A percentile compares a stretch with the other conserved stretches of the same genome.
Conservation (phyloP, 35 echinoderm and acorn worm genomes). For the Lytechinus variegatus region DNA sequence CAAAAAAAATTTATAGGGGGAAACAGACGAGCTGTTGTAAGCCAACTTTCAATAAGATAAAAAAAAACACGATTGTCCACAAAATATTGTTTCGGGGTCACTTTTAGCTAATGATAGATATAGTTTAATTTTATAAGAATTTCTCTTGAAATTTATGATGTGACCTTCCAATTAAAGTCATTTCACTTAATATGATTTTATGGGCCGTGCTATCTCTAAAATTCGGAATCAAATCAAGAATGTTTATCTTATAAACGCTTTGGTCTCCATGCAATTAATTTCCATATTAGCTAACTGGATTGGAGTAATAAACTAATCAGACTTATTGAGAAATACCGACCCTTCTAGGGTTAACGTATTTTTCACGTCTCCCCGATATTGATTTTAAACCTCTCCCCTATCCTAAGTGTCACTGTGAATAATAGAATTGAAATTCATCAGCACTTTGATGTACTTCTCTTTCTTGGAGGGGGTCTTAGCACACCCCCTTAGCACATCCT, state of each 20-base stretch:
- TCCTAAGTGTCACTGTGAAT: background rate
- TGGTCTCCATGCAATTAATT: background rate
- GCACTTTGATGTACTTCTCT: background rate
- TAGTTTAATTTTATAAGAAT: too few species aligned
- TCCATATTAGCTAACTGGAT: background rate
- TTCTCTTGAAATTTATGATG: background rate
- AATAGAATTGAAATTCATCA: background rate
- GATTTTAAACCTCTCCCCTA: background rate
- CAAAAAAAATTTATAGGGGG: too few species aligned
- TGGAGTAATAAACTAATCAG: background rate
- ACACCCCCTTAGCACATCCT: background rate
- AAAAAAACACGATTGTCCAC: too few species aligned
- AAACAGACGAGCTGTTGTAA: too few species aligned
- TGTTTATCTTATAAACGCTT: background rate
- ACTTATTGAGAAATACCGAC: slow-evolving; percentile 3
- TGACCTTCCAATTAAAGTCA: background rate
- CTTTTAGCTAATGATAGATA: too few species aligned
- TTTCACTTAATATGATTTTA: background rate
- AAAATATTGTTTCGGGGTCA: too few species aligned
- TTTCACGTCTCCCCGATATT: background rate
- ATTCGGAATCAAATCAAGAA: slow-evolving; percentile 10
- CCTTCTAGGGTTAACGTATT: background rate
- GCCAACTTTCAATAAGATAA: too few species aligned
- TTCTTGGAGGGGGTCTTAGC: too few species aligned
- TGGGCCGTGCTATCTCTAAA: background rate